These are phyloP conservation scores for Catocala nupta DNA, from an alignment of 2,888 invertebrate species.

Conservation along the genomic window DNA sequence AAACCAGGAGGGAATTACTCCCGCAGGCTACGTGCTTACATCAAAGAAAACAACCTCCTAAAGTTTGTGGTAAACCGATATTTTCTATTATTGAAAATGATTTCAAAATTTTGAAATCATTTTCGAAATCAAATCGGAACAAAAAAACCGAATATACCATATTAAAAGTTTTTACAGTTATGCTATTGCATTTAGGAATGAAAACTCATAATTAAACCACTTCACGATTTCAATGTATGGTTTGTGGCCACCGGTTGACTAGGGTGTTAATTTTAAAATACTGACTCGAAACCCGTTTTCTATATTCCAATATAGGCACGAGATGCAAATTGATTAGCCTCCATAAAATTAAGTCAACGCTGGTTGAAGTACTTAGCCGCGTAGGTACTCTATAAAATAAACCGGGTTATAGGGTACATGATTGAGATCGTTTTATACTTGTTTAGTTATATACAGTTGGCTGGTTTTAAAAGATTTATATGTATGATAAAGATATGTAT, in stretches of 20 bases:
- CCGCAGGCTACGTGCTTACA: slow-evolving; percentile 33
- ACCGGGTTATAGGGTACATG: not conserved
- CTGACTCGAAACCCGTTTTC: too few species aligned
- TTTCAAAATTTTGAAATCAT: too few species aligned
- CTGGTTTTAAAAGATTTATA: slow-evolving; percentile 51
- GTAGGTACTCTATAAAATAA: not conserved
- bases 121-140: too few species aligned
- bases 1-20: slow-evolving; percentile 49
- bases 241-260: too few species aligned
- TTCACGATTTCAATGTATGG: too few species aligned
- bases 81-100: too few species aligned
- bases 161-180: too few species aligned
- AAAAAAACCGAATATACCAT: too few species aligned
- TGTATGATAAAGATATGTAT: slow-evolving; percentile 62
- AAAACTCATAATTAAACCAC: too few species aligned
- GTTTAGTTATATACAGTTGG: slow-evolving; percentile 29
- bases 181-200: too few species aligned
- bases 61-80: slow-evolving; percentile 20
- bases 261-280: too few species aligned
- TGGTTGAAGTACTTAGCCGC: too few species aligned
- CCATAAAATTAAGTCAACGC: slow-evolving; percentile 1
- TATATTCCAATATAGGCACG: not conserved
- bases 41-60: slow-evolving; percentile 46
- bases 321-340: slow-evolving; percentile 4
- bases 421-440: not conserved